Evolutionary conservation across 2,888 invertebrate genomes (phyloP).

Genomic region (Rhynchonema sp.): DNA sequence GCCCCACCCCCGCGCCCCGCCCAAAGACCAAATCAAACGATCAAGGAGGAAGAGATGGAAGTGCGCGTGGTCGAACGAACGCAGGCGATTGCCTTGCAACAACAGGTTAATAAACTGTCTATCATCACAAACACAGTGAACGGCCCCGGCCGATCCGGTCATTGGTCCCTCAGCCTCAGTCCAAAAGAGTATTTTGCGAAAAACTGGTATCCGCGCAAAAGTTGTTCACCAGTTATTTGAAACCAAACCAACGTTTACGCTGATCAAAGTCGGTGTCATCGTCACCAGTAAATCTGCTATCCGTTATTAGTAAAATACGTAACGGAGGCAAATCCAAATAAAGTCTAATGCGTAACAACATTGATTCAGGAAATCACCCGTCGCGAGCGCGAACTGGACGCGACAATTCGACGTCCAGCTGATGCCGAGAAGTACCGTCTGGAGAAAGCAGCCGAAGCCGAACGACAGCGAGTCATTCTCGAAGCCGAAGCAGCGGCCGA

Average conservation of each 20-base stretch:
- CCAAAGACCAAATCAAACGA: too few species aligned
- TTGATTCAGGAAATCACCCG: conserved; percentile 79
- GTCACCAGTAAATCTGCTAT: too few species aligned
- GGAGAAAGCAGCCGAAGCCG: conserved; percentile 50
- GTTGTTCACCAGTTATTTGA: too few species aligned
- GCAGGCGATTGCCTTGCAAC: conserved; percentile 81
- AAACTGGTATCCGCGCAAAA: too few species aligned
- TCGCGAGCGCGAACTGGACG: conserved; percentile 73
- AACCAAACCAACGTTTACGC: too few species aligned
- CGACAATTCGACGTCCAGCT: conserved; percentile 74
- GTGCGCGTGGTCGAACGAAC: conserved; percentile 53
- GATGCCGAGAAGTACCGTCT: conserved; percentile 77
- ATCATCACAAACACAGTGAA: too few species aligned
- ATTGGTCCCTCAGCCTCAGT: background rate
- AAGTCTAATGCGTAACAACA: too few species aligned
- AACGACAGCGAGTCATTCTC: conserved; percentile 56
- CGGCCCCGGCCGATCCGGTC: too few species aligned
- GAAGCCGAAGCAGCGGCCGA: conserved; percentile 84
- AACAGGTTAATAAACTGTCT: conserved; percentile 32
- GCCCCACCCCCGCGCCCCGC: too few species aligned
- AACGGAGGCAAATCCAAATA: too few species aligned
- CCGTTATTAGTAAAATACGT: background rate
- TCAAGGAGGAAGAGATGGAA: background rate
- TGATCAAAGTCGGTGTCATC: too few species aligned
- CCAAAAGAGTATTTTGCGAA: background rate